Evolutionary conservation across 92 coral and sea anemone species (phyloP).

Genomic region (Epizoanthus fatuus): DNA sequence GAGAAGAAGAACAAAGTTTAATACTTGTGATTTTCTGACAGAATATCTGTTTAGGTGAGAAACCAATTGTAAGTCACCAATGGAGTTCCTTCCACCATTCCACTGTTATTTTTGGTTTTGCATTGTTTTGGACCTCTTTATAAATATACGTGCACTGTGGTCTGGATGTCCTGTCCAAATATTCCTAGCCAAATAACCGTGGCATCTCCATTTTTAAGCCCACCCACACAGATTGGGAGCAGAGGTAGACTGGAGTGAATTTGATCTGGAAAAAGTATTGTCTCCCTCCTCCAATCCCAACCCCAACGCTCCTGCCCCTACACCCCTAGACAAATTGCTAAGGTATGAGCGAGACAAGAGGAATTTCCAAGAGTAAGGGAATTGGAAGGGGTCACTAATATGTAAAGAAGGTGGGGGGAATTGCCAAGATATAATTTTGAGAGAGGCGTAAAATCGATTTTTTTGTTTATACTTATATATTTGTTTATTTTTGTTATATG

Average conservation of each 20-base stretch:
- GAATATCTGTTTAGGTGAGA: constrained; percentile 87
- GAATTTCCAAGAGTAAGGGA: neutral
- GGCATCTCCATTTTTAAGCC: no score
- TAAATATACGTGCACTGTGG: no score
- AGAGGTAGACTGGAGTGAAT: no score
- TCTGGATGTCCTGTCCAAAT: no score
- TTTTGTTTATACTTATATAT: no score
- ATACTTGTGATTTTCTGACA: constrained; percentile 98
- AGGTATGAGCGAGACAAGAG: neutral
- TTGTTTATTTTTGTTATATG: no score
- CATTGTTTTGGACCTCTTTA: neutral
- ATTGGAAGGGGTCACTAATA: neutral
- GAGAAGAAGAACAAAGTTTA: constrained; percentile 98
- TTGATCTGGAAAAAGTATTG: no score
- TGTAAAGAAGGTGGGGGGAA: neutral
- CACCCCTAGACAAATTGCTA: neutral
- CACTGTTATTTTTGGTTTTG: neutral
- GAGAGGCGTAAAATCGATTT: neutral
- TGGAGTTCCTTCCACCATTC: neutral
- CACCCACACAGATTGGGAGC: no score
- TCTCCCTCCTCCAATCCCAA: no score
- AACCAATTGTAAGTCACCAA: neutral
- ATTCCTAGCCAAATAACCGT: no score
- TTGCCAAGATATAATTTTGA: neutral
- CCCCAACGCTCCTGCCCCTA: no score